Evolutionary conservation across 2,888 invertebrate species (phyloP), one percentile per base, ranked within the genome.

Genomic region (Luperina nickerlii): DNA sequence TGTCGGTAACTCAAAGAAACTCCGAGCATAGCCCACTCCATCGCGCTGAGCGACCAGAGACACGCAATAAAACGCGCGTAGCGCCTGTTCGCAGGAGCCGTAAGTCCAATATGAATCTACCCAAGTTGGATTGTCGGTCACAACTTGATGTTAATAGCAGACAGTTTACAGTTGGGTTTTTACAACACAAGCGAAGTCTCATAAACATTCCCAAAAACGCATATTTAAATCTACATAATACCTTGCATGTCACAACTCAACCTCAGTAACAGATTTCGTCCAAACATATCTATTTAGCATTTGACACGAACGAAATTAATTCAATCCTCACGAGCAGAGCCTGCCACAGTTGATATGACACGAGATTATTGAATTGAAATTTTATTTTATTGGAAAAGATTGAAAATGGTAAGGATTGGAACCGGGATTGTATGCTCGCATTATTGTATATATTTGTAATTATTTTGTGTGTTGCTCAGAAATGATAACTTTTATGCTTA

Each of bases 301-400:
- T 67, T 81, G 89, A 87, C 87, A 85, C 38, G 89, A 88, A 73
- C 77, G 62, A 82, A 85, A 81, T 88, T 81, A 81, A 75, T 86
- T 83, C 81, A 76, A 72, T 81, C 48, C 57, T 76, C 60, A 32
- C 68, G 57, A 54, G 27, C 63, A 71, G 74, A 75, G 51, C 11
- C 60, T 65, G 66, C 13, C 20, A 51, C 78, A 63, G 69, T 78
- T 69, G 74, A 86, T 63, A 62, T 65, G 77, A 73, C 87, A 87
- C 48, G 48, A 75, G 74, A 73, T 83, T 79, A 87, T 82, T 78
- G 71, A 78, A 60, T 9, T 68, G 63, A 78, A 65, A 68, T 65
- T 68, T 67, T 54, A 72, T 81, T 73, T 72, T 63, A 82, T 82
- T 83, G 45, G n/a, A 69, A 66, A 32, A 15, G 1, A 72, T 13